These are phyloP conservation scores for Andrena camellia DNA, from an alignment of 2,888 invertebrate genomes.

Conservation along the genomic window DNA sequence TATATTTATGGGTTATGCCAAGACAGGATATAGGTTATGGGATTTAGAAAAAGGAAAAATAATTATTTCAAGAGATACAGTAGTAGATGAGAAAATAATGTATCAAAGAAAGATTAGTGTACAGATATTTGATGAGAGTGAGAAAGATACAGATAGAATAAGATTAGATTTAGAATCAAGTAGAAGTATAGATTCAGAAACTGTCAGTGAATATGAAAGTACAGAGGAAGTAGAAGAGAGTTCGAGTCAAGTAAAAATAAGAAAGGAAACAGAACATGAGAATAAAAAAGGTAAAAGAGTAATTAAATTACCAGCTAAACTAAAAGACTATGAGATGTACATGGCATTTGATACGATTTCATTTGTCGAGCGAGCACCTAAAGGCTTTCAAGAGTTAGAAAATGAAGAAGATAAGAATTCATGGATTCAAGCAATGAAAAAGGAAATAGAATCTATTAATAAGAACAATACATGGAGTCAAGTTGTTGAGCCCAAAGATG, in stretches of 20 bases:
- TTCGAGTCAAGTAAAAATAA: not conserved
- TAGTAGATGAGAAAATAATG: not conserved
- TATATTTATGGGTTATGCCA: constrained; percentile 23
- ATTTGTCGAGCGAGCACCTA: constrained; percentile 23
- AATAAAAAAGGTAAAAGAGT: constrained; percentile 3
- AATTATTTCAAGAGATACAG: constrained; percentile 15
- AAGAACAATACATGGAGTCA: constrained; percentile 55
- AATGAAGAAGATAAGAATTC: not conserved
- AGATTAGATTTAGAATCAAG: not conserved
- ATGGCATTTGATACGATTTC: constrained; percentile 21
- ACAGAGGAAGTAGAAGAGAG: no score
- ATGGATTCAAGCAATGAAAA: constrained; percentile 23
- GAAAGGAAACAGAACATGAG: not conserved
- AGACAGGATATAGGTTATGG: constrained; percentile 23
- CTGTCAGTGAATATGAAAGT: not conserved
- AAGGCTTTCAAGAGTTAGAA: constrained; percentile 18
- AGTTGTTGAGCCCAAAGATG: constrained; percentile 9
- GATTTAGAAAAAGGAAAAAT: not conserved
- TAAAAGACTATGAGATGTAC: constrained; percentile 34
- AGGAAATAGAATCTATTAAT: constrained; percentile 58
- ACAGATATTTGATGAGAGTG: not conserved
- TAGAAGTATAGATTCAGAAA: not conserved
- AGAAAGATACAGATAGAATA: constrained; percentile 13
- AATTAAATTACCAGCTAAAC: constrained; percentile 21
- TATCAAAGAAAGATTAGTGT: not conserved